Conservation (phyloP, 1,140 invertebrate species). For the Heliothis virescens region DNA sequence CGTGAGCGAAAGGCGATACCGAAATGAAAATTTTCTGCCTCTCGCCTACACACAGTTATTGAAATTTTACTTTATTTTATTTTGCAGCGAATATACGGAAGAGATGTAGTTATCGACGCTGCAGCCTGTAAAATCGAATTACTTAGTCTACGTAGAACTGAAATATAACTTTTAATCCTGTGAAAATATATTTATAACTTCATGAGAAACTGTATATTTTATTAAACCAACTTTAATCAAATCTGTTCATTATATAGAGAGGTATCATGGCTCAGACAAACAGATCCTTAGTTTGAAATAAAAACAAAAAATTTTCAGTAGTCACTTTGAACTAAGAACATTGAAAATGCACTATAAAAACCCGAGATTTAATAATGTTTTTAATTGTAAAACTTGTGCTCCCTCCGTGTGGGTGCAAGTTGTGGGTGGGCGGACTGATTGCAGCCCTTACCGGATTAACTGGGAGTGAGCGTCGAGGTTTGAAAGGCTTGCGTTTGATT, state of each 20-base stretch:
- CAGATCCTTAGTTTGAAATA: too few relatives aligned
- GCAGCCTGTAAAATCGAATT: not conserved
- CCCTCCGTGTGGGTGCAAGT: not conserved
- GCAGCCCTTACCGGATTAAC: conserved; percentile 40
- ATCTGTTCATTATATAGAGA: too few relatives aligned
- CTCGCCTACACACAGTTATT: conserved; percentile 20
- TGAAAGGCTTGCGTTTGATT: conserved; percentile 30
- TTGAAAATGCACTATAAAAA: not conserved
- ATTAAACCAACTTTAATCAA: not conserved
- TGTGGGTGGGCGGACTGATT: conserved; percentile 16
- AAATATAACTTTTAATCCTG: not conserved
- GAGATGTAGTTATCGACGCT: not conserved
- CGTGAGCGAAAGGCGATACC: conserved; percentile 14
- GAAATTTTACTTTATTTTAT: conserved; percentile 22
- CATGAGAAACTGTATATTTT: not conserved
- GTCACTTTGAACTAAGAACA: not conserved
- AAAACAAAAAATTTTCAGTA: too few relatives aligned
- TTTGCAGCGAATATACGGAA: conserved; percentile 14
- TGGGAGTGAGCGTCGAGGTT: conserved; percentile 25
- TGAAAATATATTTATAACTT: not conserved
- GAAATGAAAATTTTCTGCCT: conserved; percentile 40
- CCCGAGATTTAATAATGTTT: conserved; percentile 40
- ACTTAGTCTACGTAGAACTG: not conserved
- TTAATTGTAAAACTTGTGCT: conserved; percentile 39
- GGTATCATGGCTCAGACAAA: too few relatives aligned